Base-by-base conservation (phyloP, 2,797 vertebrate genomes). In the Nyctalus aviator region DNA sequence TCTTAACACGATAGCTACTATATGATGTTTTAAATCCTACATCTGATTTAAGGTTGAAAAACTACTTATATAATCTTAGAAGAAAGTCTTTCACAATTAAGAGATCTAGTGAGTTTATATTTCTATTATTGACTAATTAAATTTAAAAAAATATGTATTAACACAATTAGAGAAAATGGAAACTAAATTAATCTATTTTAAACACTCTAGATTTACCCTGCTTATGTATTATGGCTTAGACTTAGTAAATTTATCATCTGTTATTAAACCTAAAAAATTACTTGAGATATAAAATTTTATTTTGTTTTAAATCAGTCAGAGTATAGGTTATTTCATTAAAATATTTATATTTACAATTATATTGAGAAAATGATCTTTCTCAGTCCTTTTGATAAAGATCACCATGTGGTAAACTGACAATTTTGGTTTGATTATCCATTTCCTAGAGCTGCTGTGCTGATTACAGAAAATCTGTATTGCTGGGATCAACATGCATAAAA, bases 401-500 rank as follows among this genome's bases (percentile, higher is more conserved):
- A 20, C 62, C 53, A 46, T 32, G 90, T 66, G 77, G 44, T 68
- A 81, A 37, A 53, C 57, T 90, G 85, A 90, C n/a, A 66, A 55
- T 83, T 88, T 90, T 84, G 95, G 73, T 66, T 62, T 30, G 41
- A 68, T 23, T 62, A 44, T 93, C 69, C 0, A n/a, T 77, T 83
- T 91, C 62, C 76, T 12, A 93, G 35, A 79, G 18, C 9, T 68
- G 73, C 62, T 76, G 88, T 85, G 69, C 62, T 57, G 53, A n/a
- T 82, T 78, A 53, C 44, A 59, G 62, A 82, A 68, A 27, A 41
- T 91, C 23, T 93, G 55, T 90, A 20, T 78, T 96, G 78, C 81
- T 66, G 25, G 30, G 79, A 76, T 92, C 85, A 93, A 72, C 59
- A 92, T 72, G 83, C 69, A 78, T 92, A 84, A 90, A 90, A 93